A percentile compares a stretch with the other conserved stretches of the same genome.
Conservation (phyloP, 2,797 vertebrate genomes). For the Benthosema pterotum region DNA sequence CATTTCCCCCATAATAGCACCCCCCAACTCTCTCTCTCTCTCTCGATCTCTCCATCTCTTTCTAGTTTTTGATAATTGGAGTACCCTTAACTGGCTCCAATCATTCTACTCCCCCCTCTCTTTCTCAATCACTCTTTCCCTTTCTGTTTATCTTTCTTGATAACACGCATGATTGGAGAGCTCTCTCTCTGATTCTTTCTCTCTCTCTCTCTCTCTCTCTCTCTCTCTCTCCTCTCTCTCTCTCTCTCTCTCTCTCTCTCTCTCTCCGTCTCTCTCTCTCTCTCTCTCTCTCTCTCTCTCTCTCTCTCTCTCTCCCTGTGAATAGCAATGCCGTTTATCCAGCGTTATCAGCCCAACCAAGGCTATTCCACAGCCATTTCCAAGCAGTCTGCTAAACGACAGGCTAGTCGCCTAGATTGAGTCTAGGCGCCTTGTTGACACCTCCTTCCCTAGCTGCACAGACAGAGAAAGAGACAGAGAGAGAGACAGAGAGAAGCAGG, state of each 20-base stretch:
- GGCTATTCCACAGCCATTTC: slow-evolving; percentile 69
- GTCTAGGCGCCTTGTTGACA: slow-evolving; percentile 27
- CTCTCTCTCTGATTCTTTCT: too few relatives aligned
- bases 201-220: slow-evolving; percentile 23
- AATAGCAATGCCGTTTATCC: slow-evolving; percentile 70
- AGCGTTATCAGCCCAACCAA: slow-evolving; percentile 63
- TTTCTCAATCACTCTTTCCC: too few relatives aligned
- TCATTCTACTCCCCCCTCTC: too few relatives aligned
- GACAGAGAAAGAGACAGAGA: background rate
- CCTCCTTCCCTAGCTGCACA: slow-evolving; percentile 55
- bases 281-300: background rate
- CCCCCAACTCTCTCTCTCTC: too few relatives aligned
- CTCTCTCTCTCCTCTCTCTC: background rate
- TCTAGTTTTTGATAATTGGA: too few relatives aligned
- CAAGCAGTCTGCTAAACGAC: slow-evolving; percentile 68
- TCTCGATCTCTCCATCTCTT: too few relatives aligned
- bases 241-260: background rate
- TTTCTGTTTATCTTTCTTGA: too few relatives aligned
- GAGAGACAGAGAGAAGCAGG: too few relatives aligned
- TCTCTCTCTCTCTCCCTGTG: slow-evolving; percentile 20
- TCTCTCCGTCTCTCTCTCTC: slow-evolving; percentile 13
- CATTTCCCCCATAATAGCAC: too few relatives aligned
- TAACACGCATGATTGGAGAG: too few relatives aligned
- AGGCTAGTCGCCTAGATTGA: slow-evolving; percentile 69
- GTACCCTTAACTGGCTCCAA: too few relatives aligned